A percentile compares a stretch with the other conserved stretches of the same genome.
Conservation (phyloP, 2,797 vertebrate genomes). For the Macrochelys suwanniensis region DNA sequence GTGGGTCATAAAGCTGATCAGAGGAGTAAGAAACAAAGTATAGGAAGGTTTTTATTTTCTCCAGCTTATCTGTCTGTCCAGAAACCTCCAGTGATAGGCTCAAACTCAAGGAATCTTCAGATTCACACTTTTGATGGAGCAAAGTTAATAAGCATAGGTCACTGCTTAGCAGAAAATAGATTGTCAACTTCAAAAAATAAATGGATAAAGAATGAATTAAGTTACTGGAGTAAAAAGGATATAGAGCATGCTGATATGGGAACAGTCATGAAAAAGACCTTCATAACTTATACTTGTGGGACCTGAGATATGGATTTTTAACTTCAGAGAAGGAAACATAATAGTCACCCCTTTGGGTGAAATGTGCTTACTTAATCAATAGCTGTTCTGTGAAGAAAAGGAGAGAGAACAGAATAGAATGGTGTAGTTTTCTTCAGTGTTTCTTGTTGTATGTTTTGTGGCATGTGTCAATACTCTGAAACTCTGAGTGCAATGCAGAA, state of each 20-base stretch:
- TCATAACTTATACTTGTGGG: neutral
- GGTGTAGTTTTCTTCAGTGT: neutral
- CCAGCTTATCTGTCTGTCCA: neutral
- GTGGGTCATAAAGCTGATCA: neutral
- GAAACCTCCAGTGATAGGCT: neutral
- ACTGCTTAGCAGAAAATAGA: neutral
- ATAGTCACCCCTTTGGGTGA: neutral
- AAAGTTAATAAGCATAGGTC: neutral
- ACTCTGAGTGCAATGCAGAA: neutral
- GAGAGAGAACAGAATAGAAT: neutral
- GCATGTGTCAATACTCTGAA: neutral
- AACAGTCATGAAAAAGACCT: neutral
- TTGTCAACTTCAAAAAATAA: neutral
- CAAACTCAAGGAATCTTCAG: neutral
- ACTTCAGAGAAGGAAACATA: neutral
- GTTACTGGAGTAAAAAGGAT: neutral
- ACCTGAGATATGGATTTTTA: slow-evolving; percentile 16
- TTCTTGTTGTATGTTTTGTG: neutral
- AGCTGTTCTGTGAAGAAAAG: neutral
- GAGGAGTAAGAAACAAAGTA: neutral
- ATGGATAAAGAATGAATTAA: slow-evolving; percentile 6
- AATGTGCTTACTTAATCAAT: slow-evolving; percentile 5
- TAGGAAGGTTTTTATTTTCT: neutral
- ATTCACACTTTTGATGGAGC: neutral
- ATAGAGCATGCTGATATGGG: neutral